Conservation (phyloP, 64 coral and sea anemone species). For the Stichodactyla helianthus region DNA sequence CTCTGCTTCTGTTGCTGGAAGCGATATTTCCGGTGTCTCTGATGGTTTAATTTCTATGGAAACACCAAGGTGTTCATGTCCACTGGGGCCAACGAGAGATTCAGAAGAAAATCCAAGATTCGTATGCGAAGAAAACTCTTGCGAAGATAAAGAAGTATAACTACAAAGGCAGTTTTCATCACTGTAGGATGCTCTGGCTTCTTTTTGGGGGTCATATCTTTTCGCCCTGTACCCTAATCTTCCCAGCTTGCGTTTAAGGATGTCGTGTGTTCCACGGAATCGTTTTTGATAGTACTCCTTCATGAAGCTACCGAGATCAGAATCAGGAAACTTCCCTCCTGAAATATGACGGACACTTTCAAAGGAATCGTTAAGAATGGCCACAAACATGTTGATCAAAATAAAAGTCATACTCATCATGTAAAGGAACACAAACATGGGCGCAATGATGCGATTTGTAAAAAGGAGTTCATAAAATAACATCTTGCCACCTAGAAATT, state of each 20-base stretch:
- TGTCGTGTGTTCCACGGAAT: conserved; percentile 28
- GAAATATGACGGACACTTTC: conserved; percentile 67
- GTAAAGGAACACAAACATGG: conserved; percentile 64
- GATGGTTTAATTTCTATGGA: background rate
- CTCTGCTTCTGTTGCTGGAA: conserved; percentile 9
- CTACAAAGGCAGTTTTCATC: conserved; percentile 30
- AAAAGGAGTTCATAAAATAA: conserved; percentile 48
- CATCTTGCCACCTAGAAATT: conserved; percentile 71
- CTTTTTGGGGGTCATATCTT: conserved; percentile 33
- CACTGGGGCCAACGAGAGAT: background rate
- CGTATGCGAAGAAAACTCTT: background rate
- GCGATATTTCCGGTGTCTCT: background rate
- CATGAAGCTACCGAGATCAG: conserved; percentile 72
- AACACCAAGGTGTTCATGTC: background rate
- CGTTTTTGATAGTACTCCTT: conserved; percentile 50
- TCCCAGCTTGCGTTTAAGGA: conserved; percentile 65
- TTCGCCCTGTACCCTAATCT: conserved; percentile 60
- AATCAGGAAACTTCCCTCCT: conserved; percentile 72
- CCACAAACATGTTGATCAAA: conserved; percentile 88
- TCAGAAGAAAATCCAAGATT: conserved; percentile 21
- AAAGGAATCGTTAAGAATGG: conserved; percentile 89
- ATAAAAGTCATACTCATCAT: conserved; percentile 73
- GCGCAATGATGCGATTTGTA: conserved; percentile 65
- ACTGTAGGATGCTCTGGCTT: conserved; percentile 10
- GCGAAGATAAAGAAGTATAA: conserved; percentile 46